A percentile compares a stretch with the other conserved stretches of the same genome.
Evolutionary conservation across 1,140 invertebrate species (phyloP).

Genomic region (Leptinotarsa texana): DNA sequence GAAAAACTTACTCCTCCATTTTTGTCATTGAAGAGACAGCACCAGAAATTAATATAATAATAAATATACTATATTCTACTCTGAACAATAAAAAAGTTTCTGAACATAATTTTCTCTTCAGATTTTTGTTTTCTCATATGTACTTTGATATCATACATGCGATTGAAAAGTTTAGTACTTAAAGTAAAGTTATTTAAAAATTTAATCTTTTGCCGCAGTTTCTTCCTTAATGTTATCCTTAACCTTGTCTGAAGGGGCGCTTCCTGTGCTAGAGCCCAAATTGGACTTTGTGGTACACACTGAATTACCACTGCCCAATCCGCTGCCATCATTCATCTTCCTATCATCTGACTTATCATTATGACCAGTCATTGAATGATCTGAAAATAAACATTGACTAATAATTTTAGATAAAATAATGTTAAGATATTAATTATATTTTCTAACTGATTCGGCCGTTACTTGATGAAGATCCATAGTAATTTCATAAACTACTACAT

Average conservation of each 20-base stretch:
- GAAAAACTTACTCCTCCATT: not conserved
- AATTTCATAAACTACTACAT: no score
- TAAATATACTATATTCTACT: conserved; percentile 3
- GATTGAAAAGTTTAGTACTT: conserved; percentile 44
- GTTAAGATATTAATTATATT: no score
- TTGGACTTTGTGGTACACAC: conserved; percentile 31
- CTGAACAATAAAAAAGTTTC: conserved; percentile 6
- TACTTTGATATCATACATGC: conserved; percentile 2
- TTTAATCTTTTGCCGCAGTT: conserved; percentile 47
- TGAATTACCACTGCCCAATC: conserved; percentile 31
- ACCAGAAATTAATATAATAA: not conserved
- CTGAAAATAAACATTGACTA: not conserved
- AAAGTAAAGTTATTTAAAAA: conserved; percentile 27
- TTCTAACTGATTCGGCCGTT: no score
- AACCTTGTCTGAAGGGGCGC: conserved; percentile 34
- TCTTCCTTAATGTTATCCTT: conserved; percentile 46
- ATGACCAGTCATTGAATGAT: conserved; percentile 38
- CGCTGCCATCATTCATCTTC: conserved; percentile 40
- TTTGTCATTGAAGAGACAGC: conserved; percentile 2
- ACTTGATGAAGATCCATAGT: no score
- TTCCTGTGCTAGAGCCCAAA: conserved; percentile 25
- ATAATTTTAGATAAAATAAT: no score
- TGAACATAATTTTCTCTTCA: conserved; percentile 6
- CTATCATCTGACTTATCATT: conserved; percentile 49
- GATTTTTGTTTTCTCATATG: conserved; percentile 4